Evolutionary conservation across 2,888 invertebrate genomes (phyloP).

Genomic region (Eupithecia subumbrata): DNA sequence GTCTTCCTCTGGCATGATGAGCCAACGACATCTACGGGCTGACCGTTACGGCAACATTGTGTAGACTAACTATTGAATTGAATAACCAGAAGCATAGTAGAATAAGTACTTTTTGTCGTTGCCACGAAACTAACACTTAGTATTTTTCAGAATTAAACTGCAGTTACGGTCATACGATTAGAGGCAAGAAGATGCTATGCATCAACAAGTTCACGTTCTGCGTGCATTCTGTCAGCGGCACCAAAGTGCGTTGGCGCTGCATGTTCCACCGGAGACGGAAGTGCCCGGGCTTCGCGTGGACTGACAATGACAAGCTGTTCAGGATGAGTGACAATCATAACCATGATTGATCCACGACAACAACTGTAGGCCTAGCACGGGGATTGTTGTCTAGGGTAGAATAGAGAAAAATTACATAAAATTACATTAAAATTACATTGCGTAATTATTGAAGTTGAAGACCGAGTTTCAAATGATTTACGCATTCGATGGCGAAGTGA

Average conservation of each 20-base stretch:
- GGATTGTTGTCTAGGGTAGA: too few relatives aligned
- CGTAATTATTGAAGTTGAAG: too few relatives aligned
- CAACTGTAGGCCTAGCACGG: too few relatives aligned
- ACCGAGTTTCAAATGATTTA: too few relatives aligned
- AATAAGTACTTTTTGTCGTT: neutral
- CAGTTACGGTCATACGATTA: slow-evolving; percentile 36
- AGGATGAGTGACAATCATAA: slow-evolving; percentile 46
- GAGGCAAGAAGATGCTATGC: slow-evolving; percentile 46
- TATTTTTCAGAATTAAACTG: slow-evolving; percentile 41
- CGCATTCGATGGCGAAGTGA: too few relatives aligned
- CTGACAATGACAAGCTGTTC: slow-evolving; percentile 44
- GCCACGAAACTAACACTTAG: neutral
- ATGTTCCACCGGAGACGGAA: slow-evolving; percentile 48
- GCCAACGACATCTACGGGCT: neutral
- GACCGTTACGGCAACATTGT: neutral
- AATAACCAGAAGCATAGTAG: neutral
- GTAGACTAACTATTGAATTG: neutral
- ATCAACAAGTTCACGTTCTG: slow-evolving; percentile 51
- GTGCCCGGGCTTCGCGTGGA: slow-evolving; percentile 43
- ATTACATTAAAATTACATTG: too few relatives aligned
- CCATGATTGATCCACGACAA: neutral
- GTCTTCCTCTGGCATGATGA: neutral
- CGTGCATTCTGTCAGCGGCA: slow-evolving; percentile 24
- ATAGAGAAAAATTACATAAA: too few relatives aligned
- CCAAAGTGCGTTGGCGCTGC: slow-evolving; percentile 50